Conservation (phyloP, 2,888 invertebrate species). For the Tromatobia lineatoria region DNA sequence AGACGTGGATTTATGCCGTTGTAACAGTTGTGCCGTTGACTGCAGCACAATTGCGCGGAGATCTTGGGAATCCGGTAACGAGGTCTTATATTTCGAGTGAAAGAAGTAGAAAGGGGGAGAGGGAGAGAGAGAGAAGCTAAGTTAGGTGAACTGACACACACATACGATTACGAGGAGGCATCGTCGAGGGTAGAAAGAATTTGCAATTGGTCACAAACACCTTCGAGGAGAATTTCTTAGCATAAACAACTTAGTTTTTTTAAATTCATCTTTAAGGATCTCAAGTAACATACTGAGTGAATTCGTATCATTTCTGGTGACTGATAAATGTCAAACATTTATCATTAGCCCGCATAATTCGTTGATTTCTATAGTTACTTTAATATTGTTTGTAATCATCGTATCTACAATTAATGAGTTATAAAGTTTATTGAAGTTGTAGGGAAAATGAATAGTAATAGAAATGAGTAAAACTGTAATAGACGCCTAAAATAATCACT, state of each 20-base stretch:
- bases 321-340: too few relatives aligned
- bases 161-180: slow-evolving; percentile 53
- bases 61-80: slow-evolving; percentile 72
- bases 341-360: too few relatives aligned
- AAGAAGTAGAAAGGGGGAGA: slow-evolving; percentile 34
- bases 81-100: slow-evolving; percentile 69
- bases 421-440: too few relatives aligned
- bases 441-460: neutral
- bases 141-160: neutral
- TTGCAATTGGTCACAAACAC: neutral
- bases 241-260: too few relatives aligned
- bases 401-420: too few relatives aligned
- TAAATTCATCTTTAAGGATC: too few relatives aligned
- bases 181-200: slow-evolving; percentile 40
- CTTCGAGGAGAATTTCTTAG: neutral
- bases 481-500: too few relatives aligned
- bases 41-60: slow-evolving; percentile 56
- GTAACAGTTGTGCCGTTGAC: slow-evolving; percentile 46
- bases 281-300: too few relatives aligned
- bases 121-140: slow-evolving; percentile 21
- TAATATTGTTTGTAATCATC: too few relatives aligned
- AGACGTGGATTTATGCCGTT: slow-evolving; percentile 68
- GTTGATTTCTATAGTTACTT: too few relatives aligned
- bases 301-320: too few relatives aligned
- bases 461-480: too few relatives aligned